phyloP scores from a whole-genome alignment of 1,140 invertebrate genomes.

The Bombus balteatus region DNA sequence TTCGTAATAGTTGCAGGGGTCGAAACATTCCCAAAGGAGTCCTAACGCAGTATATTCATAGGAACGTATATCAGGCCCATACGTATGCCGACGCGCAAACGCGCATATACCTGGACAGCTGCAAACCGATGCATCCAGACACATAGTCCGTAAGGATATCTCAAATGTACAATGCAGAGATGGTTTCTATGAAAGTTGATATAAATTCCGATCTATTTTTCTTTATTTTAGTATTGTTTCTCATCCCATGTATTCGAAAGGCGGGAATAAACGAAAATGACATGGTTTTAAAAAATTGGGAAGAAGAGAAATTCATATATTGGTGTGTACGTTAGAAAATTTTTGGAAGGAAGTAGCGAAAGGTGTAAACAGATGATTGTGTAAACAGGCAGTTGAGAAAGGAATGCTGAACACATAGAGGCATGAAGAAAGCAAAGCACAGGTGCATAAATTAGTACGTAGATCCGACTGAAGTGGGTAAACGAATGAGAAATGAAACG shows the following conservation, averaged over 20 bases:
- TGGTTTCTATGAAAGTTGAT: too few species aligned
- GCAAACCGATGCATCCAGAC: slow-evolving; percentile 25
- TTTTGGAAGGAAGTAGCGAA: neutral
- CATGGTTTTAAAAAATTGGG: neutral
- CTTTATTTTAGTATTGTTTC: neutral
- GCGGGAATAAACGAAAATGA: too few species aligned
- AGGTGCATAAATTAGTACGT: neutral
- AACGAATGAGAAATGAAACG: neutral
- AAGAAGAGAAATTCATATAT: too few species aligned
- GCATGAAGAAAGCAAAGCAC: neutral
- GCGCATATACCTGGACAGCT: slow-evolving; percentile 29
- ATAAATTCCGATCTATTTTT: neutral
- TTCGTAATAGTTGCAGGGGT: slow-evolving; percentile 22
- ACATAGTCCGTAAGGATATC: slow-evolving; percentile 17
- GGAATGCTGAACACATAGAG: neutral
- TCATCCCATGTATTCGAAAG: too few species aligned
- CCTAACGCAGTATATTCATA: slow-evolving; percentile 59
- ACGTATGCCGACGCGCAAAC: slow-evolving; percentile 38
- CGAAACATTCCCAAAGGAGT: slow-evolving; percentile 62
- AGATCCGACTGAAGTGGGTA: neutral
- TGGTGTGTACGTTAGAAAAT: neutral
- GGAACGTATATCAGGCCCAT: slow-evolving; percentile 24
- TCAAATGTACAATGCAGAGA: neutral
- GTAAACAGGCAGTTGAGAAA: neutral
- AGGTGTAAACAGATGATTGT: neutral